Evolutionary conservation across 2,113 vertebrate species (phyloP), one percentile per base, ranked within the genome.

Genomic region (Cyprinodon brontotheroides): DNA sequence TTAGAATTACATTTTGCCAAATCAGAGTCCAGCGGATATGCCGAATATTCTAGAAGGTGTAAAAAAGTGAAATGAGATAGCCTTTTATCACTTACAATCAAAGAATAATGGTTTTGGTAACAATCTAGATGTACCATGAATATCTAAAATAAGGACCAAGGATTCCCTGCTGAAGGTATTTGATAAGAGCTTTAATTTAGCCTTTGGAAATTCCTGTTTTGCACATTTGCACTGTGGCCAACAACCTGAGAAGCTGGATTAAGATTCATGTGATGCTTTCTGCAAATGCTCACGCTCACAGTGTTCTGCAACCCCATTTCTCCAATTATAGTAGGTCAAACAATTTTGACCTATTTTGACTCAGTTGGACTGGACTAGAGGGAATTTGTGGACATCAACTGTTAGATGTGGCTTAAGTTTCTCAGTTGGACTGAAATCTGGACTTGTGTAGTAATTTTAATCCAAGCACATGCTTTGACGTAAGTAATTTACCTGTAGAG

Each of bases 1-100:
- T 94, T 94, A 92, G 91, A 93, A 92, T 90, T 91, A 94, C 92
- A 93, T 93, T 93, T 93, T 83, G 77, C 83, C 88, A 93, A 92
- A 92, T 92, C 92, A 92, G 89, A 86, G 85, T 74, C 79, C 88
- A 86, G 89, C 81, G 83, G 78, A 86, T 90, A 87, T 87, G 89
- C 89, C 50, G 20, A n/a, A 57, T n/a, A 57, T 57, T n/a, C 90
- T 86, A 80, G 82, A 86, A 92, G 82, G 87, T 87, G 72, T 74
- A 80, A 77, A 77, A 86, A 20, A 57, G 89, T 87, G 83, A 92
- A 92, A 89, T 62, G 71, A 82, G 86, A 90, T 78, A 74, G 78
- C 65, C 82, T 90, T 87, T 92, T 82, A 91, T 93, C 83, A 80
- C 72, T 67, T 61, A 53, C 76, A 91, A 93, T 91, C 86, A 93